Evolutionary conservation across 2,888 invertebrate species (phyloP).

Genomic region (Coenonympha arcania): DNA sequence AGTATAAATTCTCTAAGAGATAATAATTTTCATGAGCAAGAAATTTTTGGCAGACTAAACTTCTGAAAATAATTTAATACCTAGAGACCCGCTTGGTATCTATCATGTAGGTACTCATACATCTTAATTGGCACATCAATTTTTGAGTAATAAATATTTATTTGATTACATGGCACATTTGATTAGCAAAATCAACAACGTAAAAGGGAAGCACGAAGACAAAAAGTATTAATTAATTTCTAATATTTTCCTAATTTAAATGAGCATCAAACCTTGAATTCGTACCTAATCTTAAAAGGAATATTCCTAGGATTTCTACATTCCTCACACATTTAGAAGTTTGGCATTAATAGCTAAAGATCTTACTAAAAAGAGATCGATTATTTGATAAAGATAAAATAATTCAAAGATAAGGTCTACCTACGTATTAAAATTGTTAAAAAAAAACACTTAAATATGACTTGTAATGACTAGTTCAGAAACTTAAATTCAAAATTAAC

Average conservation of each 20-base stretch:
- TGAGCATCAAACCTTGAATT: conserved; percentile 20
- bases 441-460: not conserved
- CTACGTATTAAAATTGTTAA: not conserved
- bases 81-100: not conserved
- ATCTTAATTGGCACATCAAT: conserved; percentile 24
- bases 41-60: conserved; percentile 34
- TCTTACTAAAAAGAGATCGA: conserved; percentile 26
- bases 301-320: not conserved
- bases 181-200: conserved; percentile 11
- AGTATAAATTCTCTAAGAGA: conserved; percentile 25
- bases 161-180: conserved; percentile 6
- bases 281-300: not conserved
- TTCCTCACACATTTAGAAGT: conserved; percentile 21
- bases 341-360: conserved; percentile 24
- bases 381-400: conserved; percentile 4
- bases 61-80: conserved; percentile 26
- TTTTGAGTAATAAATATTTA: too few relatives aligned
- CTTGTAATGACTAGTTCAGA: conserved; percentile 8
- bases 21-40: conserved; percentile 24
- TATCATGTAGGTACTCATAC: conserved; percentile 15
- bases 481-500: not conserved
- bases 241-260: conserved; percentile 6
- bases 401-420: not conserved
- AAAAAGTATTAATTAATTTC: conserved; percentile 4
- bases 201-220: conserved; percentile 18